Conservation (phyloP, 2,888 invertebrate genomes). For the Hylaea fasciaria region DNA sequence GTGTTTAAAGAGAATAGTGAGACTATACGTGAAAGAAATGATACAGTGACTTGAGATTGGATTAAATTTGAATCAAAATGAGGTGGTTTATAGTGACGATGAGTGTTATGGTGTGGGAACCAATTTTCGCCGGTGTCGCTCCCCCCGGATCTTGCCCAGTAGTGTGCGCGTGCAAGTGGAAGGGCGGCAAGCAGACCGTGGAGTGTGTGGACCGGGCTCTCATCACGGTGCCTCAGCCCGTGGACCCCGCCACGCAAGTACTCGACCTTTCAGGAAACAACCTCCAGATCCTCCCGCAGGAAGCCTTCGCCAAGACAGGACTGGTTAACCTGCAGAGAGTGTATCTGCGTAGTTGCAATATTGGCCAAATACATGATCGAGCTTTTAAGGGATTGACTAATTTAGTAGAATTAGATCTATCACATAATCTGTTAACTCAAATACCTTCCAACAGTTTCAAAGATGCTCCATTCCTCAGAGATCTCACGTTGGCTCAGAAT, state of each 20-base stretch:
- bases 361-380: conserved; percentile 93
- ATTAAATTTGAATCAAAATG: conserved; percentile 73
- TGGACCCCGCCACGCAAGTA: conserved; percentile 95
- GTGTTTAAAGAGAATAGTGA: conserved; percentile 46
- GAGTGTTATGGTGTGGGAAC: conserved; percentile 76
- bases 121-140: conserved; percentile 73
- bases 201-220: conserved; percentile 94
- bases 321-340: conserved; percentile 94
- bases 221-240: conserved; percentile 93
- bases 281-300: conserved; percentile 91
- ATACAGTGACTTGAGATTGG: conserved; percentile 62
- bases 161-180: conserved; percentile 96
- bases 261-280: conserved; percentile 95
- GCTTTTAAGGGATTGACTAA: conserved; percentile 95
- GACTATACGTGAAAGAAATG: conserved; percentile 57
- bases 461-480: conserved; percentile 92
- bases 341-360: conserved; percentile 92
- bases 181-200: conserved; percentile 96
- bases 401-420: conserved; percentile 94
- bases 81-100: conserved; percentile 78
- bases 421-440: conserved; percentile 91
- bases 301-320: conserved; percentile 92
- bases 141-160: conserved; percentile 88
- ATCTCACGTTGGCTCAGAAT: conserved; percentile 91
- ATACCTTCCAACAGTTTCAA: conserved; percentile 92